Conservation (phyloP, 1,140 invertebrate genomes). For the Camponotus floridanus region DNA sequence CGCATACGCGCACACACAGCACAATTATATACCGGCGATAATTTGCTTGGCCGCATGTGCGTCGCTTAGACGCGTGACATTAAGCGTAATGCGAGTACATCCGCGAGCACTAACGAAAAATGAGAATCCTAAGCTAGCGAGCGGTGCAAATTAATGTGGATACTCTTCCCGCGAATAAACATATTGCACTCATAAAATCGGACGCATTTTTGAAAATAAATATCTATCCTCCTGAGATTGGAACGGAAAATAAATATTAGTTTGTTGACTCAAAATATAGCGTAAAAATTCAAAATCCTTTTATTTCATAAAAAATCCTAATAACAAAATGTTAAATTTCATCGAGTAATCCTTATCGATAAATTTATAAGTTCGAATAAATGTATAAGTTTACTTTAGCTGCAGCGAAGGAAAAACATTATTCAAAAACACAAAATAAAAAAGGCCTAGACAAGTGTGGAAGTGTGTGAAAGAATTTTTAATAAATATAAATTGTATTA, state of each 20-base stretch:
- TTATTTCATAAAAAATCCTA: background rate
- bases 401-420: too few species aligned
- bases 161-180: conserved; percentile 27
- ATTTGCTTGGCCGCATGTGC: conserved; percentile 50
- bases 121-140: conserved; percentile 64
- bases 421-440: too few species aligned
- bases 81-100: conserved; percentile 75
- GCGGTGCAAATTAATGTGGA: conserved; percentile 36
- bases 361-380: too few species aligned
- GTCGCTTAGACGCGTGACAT: conserved; percentile 66
- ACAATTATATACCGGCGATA: conserved; percentile 64
- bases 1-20: conserved; percentile 62
- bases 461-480: too few species aligned
- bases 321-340: background rate
- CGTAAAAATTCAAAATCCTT: background rate
- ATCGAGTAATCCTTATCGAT: background rate
- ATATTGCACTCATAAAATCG: background rate
- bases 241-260: background rate
- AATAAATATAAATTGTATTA: too few species aligned
- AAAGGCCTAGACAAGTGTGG: too few species aligned
- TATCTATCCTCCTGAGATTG: background rate
- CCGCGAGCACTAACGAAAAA: conserved; percentile 73
- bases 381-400: too few species aligned
- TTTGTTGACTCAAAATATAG: background rate
- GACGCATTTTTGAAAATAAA: background rate